Evolutionary conservation across 2,797 vertebrate species (phyloP), one percentile per base, ranked within the genome.

Genomic region (Phoebastria nigripes): DNA sequence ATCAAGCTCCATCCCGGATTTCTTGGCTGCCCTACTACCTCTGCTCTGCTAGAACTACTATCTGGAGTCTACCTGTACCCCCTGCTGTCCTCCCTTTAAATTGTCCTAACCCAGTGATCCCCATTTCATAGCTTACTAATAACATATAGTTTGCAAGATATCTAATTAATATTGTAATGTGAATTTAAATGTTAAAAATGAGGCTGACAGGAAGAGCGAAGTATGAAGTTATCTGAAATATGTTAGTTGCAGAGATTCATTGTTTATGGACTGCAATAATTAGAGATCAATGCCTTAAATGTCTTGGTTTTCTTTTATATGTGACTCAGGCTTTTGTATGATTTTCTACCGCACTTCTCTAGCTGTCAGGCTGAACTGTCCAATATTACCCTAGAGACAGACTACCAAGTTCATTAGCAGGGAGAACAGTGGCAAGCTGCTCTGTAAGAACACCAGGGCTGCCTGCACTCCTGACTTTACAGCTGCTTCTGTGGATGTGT

Each of bases 341-440:
- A 69, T 92, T 86, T 95, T 88, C 72, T 84, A 39, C 21, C 0
- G 0, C 46, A 71, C 37, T 71, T 69, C 15, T 70, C 59, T 52
- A 90, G 54, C 44, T 89, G 67, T 61, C 84, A 94, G 49, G 42
- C 35, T 91, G 79, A 94, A 51, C 61, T 61, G 52, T 65, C 63
- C 79, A 69, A 10, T 65, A 71, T 47, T 79, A 84, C 59, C 46
- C 65, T 12, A 5, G 80, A 83, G 66, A 65, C 33, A 89, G 37
- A 72, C 58, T 84, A 70, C 44, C 41, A 89, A 72, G 80, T 76
- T 95, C 87, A 76, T 94, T 91, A 94, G 47, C 73, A 76, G 56
- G 58, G 41, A 89, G 49, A 74, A 76, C 24, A 73, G 63, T 37
- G n/a, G 80, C 77, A 91, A 91, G 70, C 31, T 79, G 63, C 42